Conservation (phyloP, 2,113 vertebrate genomes). For the Festucalex cinctus region DNA sequence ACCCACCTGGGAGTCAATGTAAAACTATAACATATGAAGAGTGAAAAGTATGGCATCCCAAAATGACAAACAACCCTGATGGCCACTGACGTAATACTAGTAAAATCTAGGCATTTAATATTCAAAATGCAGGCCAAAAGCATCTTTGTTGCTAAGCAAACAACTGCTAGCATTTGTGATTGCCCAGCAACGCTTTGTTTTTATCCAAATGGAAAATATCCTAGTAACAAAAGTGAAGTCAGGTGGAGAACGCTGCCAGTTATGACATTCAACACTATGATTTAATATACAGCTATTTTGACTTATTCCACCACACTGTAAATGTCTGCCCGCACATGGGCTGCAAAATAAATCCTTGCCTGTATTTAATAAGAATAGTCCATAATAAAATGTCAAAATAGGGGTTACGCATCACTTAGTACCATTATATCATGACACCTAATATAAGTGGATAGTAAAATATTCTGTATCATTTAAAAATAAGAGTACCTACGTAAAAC, state of each 20-base stretch:
- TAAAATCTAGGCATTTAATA: neutral
- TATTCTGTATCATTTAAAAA: neutral
- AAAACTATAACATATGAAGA: neutral
- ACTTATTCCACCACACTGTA: constrained; percentile 14
- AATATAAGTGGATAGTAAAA: neutral
- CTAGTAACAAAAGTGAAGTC: constrained; percentile 49
- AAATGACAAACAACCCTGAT: neutral
- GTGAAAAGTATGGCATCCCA: neutral
- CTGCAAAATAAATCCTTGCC: constrained; percentile 13
- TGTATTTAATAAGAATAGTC: neutral
- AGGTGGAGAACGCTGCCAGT: constrained; percentile 47
- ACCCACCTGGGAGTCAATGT: no score
- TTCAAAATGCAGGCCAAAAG: neutral
- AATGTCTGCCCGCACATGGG: constrained; percentile 9
- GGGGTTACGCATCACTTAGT: neutral
- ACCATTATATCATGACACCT: neutral
- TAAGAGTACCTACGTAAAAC: neutral
- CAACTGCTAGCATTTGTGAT: constrained; percentile 22
- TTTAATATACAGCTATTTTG: constrained; percentile 27
- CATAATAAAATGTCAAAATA: constrained; percentile 5
- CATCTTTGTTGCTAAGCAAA: constrained; percentile 17
- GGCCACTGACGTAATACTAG: neutral
- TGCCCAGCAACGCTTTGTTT: constrained; percentile 45
- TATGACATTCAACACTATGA: constrained; percentile 31
- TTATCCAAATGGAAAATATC: constrained; percentile 49